These are phyloP conservation scores for Chinchilla lanigera DNA, from an alignment of 2,113 vertebrate genomes.

Conservation along the genomic window DNA sequence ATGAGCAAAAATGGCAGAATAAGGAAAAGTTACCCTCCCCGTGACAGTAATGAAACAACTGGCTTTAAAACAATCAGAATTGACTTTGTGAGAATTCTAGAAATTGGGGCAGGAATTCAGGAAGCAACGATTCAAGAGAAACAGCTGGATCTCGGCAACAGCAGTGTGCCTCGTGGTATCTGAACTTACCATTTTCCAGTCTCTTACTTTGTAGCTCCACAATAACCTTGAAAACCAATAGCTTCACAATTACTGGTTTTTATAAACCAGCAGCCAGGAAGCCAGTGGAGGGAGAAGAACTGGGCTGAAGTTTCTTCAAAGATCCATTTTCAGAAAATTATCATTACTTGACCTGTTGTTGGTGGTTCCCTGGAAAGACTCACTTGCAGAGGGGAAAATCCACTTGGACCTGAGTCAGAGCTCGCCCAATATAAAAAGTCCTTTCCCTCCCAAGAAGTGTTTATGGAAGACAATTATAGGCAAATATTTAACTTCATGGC, in stretches of 20 bases:
- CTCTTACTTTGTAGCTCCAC: not conserved
- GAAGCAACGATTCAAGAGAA: not conserved
- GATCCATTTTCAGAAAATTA: not conserved
- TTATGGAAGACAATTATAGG: not conserved
- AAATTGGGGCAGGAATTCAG: not conserved
- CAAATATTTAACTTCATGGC: conserved; percentile 19
- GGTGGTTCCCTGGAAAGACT: not conserved
- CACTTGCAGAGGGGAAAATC: not conserved
- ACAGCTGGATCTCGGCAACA: not conserved
- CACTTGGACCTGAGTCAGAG: not conserved
- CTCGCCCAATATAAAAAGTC: not conserved
- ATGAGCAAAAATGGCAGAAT: not conserved
- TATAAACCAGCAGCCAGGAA: not conserved
- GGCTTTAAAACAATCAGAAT: not conserved
- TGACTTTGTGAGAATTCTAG: not conserved
- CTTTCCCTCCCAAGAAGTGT: not conserved
- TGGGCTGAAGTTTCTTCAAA: not conserved
- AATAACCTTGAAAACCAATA: not conserved
- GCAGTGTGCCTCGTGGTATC: not conserved
- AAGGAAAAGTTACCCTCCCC: not conserved
- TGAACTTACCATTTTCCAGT: not conserved
- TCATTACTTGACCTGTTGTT: not conserved
- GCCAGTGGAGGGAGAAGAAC: not conserved
- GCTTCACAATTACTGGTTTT: not conserved
- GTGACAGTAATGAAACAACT: not conserved